phyloP scores from a whole-genome alignment of 2,888 invertebrate genomes.

The Chironomus riparius region DNA sequence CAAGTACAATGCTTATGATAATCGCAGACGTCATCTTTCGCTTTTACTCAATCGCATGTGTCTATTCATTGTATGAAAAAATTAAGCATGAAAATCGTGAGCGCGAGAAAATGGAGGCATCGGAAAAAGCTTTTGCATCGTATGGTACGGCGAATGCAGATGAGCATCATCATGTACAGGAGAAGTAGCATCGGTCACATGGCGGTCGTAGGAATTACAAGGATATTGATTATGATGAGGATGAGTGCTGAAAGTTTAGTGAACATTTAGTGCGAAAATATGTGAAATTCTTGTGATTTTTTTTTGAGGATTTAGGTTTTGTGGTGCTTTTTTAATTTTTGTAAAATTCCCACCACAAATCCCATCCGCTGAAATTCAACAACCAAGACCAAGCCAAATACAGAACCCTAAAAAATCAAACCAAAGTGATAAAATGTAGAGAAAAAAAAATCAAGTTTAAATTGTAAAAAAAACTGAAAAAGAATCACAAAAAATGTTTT shows the following conservation, averaged over 20 bases:
- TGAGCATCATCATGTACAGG: neutral
- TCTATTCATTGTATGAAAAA: neutral
- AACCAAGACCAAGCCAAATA: too few relatives aligned
- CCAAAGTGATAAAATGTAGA: too few relatives aligned
- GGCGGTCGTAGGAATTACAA: neutral
- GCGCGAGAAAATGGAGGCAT: neutral
- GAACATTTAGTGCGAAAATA: neutral
- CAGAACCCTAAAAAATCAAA: too few relatives aligned
- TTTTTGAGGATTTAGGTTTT: too few relatives aligned
- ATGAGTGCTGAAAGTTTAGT: neutral
- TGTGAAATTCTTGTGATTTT: neutral
- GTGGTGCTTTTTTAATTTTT: too few relatives aligned
- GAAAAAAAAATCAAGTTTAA: too few relatives aligned
- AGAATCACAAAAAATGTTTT: too few relatives aligned
- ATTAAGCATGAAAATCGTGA: neutral
- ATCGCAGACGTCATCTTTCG: neutral
- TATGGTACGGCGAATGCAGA: neutral
- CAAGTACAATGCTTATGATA: neutral
- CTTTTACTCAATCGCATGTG: neutral
- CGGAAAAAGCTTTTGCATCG: neutral
- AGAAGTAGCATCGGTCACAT: neutral
- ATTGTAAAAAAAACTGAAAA: too few relatives aligned
- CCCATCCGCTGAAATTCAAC: too few relatives aligned
- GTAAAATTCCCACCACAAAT: too few relatives aligned
- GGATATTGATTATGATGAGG: neutral